Percentiles rank a stretch among this genome's conserved stretches.
phyloP scores from a whole-genome alignment of 2,797 vertebrate species.

The Morelia viridis region DNA sequence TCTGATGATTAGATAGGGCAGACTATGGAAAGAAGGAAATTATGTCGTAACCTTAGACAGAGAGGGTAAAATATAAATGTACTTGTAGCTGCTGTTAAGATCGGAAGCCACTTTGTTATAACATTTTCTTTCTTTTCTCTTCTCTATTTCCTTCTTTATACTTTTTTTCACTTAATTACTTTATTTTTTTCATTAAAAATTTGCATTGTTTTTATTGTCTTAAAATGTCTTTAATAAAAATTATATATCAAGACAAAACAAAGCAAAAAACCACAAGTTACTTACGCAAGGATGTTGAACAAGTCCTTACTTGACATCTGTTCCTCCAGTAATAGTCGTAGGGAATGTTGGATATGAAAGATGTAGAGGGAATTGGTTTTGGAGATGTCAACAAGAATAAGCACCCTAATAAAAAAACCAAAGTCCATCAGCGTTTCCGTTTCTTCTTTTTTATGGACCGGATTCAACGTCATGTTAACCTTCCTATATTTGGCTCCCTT shows the following conservation, averaged over 20 bases:
- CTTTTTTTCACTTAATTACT: no score
- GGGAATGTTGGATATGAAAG: slow-evolving; percentile 75
- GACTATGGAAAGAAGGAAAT: no score
- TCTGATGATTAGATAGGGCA: no score
- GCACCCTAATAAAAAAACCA: slow-evolving; percentile 71
- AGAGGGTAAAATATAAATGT: no score
- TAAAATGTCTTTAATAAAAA: neutral
- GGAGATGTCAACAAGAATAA: slow-evolving; percentile 79
- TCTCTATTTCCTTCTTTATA: no score
- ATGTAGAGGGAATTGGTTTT: slow-evolving; percentile 69
- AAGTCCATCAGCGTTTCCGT: neutral
- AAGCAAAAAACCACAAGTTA: neutral
- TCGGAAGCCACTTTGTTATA: no score
- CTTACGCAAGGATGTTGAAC: slow-evolving; percentile 82
- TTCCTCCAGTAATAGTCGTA: slow-evolving; percentile 79
- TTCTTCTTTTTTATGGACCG: neutral
- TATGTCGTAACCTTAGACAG: no score
- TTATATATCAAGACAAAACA: no score
- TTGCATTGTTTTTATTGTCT: neutral
- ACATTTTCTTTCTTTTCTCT: no score
- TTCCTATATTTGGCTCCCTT: neutral
- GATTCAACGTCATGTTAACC: neutral
- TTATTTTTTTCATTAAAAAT: no score
- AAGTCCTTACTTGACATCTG: slow-evolving; percentile 76
- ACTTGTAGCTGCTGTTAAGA: no score